Conservation (phyloP, 2,888 invertebrate species). For the Drymonia ruficornis region DNA sequence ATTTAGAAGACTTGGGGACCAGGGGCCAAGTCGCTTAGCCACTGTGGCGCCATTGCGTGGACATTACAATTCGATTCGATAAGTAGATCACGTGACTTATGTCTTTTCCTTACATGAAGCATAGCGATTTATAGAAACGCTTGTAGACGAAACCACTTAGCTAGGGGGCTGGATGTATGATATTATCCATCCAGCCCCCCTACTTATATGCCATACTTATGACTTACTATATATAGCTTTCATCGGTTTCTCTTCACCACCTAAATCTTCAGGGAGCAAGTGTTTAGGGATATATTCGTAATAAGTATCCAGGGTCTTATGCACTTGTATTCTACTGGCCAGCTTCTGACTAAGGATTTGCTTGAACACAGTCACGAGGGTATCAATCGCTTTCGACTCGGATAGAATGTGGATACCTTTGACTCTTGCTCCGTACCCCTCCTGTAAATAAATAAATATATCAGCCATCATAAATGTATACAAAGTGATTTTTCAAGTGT, state of each 20-base stretch:
- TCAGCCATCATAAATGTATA: no score
- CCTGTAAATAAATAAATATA: slow-evolving; percentile 23
- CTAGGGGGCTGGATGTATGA: no score
- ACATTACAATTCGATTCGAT: no score
- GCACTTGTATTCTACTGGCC: slow-evolving; percentile 20
- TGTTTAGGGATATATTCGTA: slow-evolving; percentile 18
- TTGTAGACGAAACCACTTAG: no score
- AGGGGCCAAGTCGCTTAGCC: no score
- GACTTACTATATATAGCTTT: slow-evolving; percentile 5
- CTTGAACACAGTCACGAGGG: slow-evolving; percentile 17
- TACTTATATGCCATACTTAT: background rate
- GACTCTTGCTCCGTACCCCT: slow-evolving; percentile 29
- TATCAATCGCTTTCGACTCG: slow-evolving; percentile 28
- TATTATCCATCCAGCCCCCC: no score
- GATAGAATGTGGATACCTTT: slow-evolving; percentile 28
- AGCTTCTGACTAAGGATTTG: slow-evolving; percentile 22
- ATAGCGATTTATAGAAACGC: no score
- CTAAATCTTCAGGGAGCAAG: slow-evolving; percentile 21
- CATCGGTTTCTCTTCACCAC: slow-evolving; percentile 15
- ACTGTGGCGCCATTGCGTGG: no score
- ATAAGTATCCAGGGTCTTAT: slow-evolving; percentile 18
- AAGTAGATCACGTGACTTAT: no score
- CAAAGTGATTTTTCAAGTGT: no score
- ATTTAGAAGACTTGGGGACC: no score
- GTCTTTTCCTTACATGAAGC: no score